Conservation (phyloP, 2,797 vertebrate genomes). For the Acrocephalus scirpaceus region DNA sequence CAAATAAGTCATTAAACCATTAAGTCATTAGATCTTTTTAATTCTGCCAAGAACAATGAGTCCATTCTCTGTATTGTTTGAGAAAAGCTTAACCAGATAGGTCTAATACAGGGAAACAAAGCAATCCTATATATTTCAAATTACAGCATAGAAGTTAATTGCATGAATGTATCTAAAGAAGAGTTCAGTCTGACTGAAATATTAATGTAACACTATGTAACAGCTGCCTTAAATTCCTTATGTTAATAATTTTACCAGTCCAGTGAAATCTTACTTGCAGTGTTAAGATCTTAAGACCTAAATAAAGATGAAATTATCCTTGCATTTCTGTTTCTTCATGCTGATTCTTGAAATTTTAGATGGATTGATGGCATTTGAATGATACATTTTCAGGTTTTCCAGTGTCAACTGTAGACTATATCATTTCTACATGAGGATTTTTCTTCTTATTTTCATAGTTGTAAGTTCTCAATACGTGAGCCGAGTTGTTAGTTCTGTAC, state of each 20-base stretch:
- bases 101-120: not conserved
- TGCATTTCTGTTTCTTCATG: not conserved
- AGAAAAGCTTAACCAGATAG: slow-evolving; percentile 34
- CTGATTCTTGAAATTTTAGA: slow-evolving; percentile 16
- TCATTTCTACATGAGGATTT: not conserved
- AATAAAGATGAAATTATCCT: slow-evolving; percentile 65
- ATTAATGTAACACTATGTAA: slow-evolving; percentile 39
- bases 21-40: slow-evolving; percentile 28
- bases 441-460: not conserved
- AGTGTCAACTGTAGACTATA: not conserved
- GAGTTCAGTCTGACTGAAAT: slow-evolving; percentile 7
- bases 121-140: not conserved
- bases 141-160: not conserved
- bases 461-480: not conserved
- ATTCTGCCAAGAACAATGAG: slow-evolving; percentile 13
- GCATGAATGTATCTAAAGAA: slow-evolving; percentile 11
- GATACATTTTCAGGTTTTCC: not conserved
- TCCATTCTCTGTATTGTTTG: slow-evolving; percentile 38
- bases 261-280: slow-evolving; percentile 21
- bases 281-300: slow-evolving; percentile 34
- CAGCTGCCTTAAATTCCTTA: slow-evolving; percentile 47
- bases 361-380: not conserved
- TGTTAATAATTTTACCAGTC: slow-evolving; percentile 29
- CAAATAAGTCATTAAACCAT: slow-evolving; percentile 22
- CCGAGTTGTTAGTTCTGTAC: not conserved